Conservation (phyloP, 2,113 vertebrate genomes). For the Polypterus senegalus region DNA sequence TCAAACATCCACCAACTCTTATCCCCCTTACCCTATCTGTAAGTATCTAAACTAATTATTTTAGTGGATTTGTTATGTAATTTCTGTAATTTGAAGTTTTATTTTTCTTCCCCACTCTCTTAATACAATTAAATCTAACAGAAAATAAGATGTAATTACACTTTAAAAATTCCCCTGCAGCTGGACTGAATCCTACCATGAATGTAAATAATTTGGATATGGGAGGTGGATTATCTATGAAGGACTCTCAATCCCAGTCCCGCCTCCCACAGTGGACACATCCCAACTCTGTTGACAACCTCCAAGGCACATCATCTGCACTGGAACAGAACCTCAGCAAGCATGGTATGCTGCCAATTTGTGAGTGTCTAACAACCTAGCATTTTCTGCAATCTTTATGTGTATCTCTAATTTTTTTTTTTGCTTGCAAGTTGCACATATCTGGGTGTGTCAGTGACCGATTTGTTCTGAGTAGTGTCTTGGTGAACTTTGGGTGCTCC, state of each 20-base stretch:
- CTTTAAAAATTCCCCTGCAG: constrained; percentile 32
- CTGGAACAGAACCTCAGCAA: constrained; percentile 90
- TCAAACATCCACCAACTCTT: constrained; percentile 81
- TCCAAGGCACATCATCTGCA: constrained; percentile 75
- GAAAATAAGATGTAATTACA: too few species aligned
- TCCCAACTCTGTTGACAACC: constrained; percentile 82
- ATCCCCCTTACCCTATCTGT: constrained; percentile 86
- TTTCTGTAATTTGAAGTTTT: too few species aligned
- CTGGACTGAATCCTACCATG: constrained; percentile 90
- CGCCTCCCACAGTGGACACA: constrained; percentile 98
- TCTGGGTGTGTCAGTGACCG: too few species aligned
- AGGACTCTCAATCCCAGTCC: constrained; percentile 93
- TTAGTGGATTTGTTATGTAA: too few species aligned
- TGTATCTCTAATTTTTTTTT: too few species aligned
- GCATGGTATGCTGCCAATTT: constrained; percentile 53
- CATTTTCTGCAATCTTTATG: too few species aligned
- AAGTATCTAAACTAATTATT: constrained; percentile 26
- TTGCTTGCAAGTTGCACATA: too few species aligned
- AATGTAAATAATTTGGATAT: constrained; percentile 95
- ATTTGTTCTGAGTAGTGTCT: too few species aligned
- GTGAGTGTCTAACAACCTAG: too few species aligned
- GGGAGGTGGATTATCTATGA: constrained; percentile 72
- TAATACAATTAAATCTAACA: too few species aligned
- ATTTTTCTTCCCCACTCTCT: too few species aligned
- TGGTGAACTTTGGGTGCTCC: too few species aligned